Evolutionary conservation across 1,140 invertebrate species (phyloP), one percentile per base, ranked within the genome.

Genomic region (Melipona quadrifasciata): DNA sequence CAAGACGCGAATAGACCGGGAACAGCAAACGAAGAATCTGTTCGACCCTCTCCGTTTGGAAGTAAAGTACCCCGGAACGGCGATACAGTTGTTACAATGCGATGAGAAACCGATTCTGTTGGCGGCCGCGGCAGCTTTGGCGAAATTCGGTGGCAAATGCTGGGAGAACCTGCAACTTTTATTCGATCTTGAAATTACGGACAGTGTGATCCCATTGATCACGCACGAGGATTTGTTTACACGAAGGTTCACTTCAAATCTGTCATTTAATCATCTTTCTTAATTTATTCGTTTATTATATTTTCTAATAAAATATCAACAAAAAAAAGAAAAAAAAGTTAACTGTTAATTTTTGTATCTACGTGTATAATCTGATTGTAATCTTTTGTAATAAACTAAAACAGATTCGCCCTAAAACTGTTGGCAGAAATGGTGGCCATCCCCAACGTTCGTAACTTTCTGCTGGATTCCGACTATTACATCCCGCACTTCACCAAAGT

Each of bases 321-420:
- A 34, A 67, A 31, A 19, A 31, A 19, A 31, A 14, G 10, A 67
- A 31, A 31, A 31, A 19, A 34, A 11, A 21, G 3, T 11, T 61
- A 21, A 19, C 10, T 21, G 34, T 34, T 19, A 67, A 34, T 34
- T 31, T 34, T 19, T 39, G 12, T 39, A 39, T 5, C 14, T 47
- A 39, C 14, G 39, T 21, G 27, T 68, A 68, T 12, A 68, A 65
- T 61, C 58, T n/a, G 16, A 65, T 65, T 27, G 17, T 67, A 31
- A 34, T 67, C 39, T 70, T 70, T 39, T 39, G 16, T 51, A 71
- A 57, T 5, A 1, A 10, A 51, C 34, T 67, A 74, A 75, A 68
- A 16, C n/a, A 94, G 94, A 90, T 94, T 93, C 58, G 90, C 93
- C 10, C 86, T 91, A 57, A 94, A 92, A 85, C 64, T 94, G 12